phyloP scores from a whole-genome alignment of 2,888 invertebrate species.

The Lamproptera curius region DNA sequence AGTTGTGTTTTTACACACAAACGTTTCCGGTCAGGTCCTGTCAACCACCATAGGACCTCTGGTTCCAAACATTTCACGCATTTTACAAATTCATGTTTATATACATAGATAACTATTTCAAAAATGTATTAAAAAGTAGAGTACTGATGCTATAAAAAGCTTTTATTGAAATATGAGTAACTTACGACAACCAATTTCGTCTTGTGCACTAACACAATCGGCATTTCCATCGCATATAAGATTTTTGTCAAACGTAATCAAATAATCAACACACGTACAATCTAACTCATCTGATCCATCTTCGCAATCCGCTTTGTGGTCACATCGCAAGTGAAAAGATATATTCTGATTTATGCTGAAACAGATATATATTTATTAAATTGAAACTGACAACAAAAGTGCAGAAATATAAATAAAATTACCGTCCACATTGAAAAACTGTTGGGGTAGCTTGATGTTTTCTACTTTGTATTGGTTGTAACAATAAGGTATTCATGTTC shows the following conservation, averaged over 20 bases:
- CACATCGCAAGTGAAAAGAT: constrained; percentile 79
- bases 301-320: constrained; percentile 86
- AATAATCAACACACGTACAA: constrained; percentile 85
- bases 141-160: not conserved
- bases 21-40: too few species aligned
- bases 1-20: too few species aligned
- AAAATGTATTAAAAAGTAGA: not conserved
- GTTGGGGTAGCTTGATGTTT: constrained; percentile 47
- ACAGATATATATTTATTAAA: too few species aligned
- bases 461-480: constrained; percentile 54
- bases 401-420: constrained; percentile 25
- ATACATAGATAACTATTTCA: constrained; percentile 1
- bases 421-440: constrained; percentile 68
- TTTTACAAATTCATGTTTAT: too few species aligned
- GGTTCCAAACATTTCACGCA: too few species aligned
- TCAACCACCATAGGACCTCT: too few species aligned
- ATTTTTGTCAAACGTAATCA: constrained; percentile 67
- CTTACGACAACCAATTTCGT: constrained; percentile 86
- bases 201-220: constrained; percentile 86
- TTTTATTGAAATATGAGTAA: constrained; percentile 16
- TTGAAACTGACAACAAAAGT: constrained; percentile 5
- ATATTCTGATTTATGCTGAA: constrained; percentile 83
- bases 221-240: constrained; percentile 86
- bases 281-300: constrained; percentile 88
- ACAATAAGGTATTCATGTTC: constrained; percentile 44